Conservation (phyloP, 2,797 vertebrate species). For the Poeciliopsis presidionis region DNA sequence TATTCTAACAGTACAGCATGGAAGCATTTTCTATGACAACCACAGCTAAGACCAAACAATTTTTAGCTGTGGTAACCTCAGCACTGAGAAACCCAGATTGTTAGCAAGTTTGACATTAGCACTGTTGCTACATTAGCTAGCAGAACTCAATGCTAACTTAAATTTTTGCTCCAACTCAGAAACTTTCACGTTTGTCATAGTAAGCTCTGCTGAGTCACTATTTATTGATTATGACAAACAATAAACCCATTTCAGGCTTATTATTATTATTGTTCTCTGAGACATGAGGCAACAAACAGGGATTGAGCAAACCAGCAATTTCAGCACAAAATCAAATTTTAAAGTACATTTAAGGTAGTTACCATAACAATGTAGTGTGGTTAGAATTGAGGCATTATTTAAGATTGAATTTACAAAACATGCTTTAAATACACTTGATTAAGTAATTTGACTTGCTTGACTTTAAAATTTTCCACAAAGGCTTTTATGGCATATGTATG, state of each 20-base stretch:
- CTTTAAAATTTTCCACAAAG: not conserved
- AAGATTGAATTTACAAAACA: not conserved
- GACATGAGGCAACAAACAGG: not conserved
- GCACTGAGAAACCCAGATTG: not conserved
- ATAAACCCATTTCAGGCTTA: not conserved
- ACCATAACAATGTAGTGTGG: not conserved
- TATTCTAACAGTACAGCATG: not conserved
- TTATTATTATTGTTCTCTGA: too few relatives aligned
- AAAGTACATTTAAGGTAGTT: not conserved
- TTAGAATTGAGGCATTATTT: not conserved
- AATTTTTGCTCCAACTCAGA: not conserved
- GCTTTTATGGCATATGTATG: not conserved
- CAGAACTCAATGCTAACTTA: not conserved
- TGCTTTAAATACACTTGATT: not conserved
- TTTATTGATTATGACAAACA: not conserved
- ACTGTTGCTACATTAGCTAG: not conserved
- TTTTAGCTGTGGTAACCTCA: not conserved
- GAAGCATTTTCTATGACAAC: not conserved
- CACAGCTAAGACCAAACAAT: not conserved
- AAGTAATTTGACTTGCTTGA: not conserved
- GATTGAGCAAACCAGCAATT: not conserved
- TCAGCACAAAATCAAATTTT: not conserved
- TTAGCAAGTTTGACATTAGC: not conserved
- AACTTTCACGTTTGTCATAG: not conserved
- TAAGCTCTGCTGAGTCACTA: not conserved